These are phyloP conservation scores for Zophobas morio DNA, from an alignment of 1,140 invertebrate species.

Conservation along the genomic window DNA sequence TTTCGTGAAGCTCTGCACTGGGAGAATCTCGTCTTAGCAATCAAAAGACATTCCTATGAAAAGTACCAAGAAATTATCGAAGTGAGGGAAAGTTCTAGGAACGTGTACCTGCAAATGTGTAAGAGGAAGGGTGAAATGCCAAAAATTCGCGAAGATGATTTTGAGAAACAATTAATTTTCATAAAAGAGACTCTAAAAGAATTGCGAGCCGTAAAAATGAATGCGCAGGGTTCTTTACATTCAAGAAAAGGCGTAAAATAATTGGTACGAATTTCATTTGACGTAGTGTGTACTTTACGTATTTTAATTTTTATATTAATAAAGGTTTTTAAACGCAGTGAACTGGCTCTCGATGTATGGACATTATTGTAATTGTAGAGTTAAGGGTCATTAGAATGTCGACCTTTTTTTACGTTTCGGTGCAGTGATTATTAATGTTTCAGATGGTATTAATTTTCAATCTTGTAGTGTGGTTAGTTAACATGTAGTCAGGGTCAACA, in stretches of 20 bases:
- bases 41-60: neutral
- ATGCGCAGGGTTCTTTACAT: neutral
- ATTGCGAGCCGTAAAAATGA: neutral
- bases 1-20: constrained; percentile 12
- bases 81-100: constrained; percentile 16
- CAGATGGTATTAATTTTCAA: too few species aligned
- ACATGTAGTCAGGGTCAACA: too few species aligned
- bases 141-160: constrained; percentile 11
- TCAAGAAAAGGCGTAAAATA: neutral
- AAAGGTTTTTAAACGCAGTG: too few species aligned
- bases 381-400: too few species aligned
- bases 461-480: too few species aligned
- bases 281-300: too few species aligned
- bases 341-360: too few species aligned
- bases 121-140: constrained; percentile 6
- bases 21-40: constrained; percentile 11
- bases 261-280: neutral
- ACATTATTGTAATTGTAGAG: too few species aligned
- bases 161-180: constrained; percentile 25
- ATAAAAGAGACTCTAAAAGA: constrained; percentile 32
- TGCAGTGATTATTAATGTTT: too few species aligned
- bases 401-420: too few species aligned
- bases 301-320: too few species aligned
- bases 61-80: constrained; percentile 1
- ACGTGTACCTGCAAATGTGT: constrained; percentile 31